These are phyloP conservation scores for Liodrosophila aerea DNA, from an alignment of 2,888 invertebrate species.

Conservation along the genomic window DNA sequence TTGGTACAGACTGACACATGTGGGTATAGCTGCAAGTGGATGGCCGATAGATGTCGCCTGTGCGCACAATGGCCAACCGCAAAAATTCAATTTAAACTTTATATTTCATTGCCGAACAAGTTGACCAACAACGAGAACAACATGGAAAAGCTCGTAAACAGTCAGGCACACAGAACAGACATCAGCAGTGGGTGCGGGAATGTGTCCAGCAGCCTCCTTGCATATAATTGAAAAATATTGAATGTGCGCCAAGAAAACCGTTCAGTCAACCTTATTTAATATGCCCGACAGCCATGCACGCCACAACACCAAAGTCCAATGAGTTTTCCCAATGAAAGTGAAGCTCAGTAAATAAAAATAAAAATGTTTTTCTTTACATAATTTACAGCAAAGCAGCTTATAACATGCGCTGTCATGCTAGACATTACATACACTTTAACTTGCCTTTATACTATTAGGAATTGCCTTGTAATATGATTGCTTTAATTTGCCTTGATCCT, in stretches of 20 bases:
- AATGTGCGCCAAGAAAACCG: conserved; percentile 41
- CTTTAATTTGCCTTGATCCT: background rate
- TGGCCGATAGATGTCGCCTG: conserved; percentile 45
- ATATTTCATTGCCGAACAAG: conserved; percentile 63
- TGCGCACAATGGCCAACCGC: conserved; percentile 71
- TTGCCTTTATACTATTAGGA: too few relatives aligned
- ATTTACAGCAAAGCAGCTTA: background rate
- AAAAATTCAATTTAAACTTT: conserved; percentile 75
- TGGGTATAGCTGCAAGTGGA: conserved; percentile 12
- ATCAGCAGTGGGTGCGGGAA: conserved; percentile 17
- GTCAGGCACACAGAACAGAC: background rate
- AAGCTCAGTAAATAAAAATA: background rate
- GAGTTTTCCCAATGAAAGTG: too few relatives aligned
- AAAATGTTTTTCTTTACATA: background rate
- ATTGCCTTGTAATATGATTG: too few relatives aligned
- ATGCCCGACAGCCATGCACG: conserved; percentile 34
- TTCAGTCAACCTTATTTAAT: conserved; percentile 47
- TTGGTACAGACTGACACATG: conserved; percentile 16
- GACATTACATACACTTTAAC: background rate
- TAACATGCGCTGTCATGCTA: too few relatives aligned
- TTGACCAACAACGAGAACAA: conserved; percentile 27
- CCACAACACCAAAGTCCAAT: background rate
- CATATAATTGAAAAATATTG: conserved; percentile 73
- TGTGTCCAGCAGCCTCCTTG: conserved; percentile 22
- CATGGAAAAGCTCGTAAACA: conserved; percentile 6